phyloP scores from a whole-genome alignment of 2,113 vertebrate genomes.

The Mellivora capensis region DNA sequence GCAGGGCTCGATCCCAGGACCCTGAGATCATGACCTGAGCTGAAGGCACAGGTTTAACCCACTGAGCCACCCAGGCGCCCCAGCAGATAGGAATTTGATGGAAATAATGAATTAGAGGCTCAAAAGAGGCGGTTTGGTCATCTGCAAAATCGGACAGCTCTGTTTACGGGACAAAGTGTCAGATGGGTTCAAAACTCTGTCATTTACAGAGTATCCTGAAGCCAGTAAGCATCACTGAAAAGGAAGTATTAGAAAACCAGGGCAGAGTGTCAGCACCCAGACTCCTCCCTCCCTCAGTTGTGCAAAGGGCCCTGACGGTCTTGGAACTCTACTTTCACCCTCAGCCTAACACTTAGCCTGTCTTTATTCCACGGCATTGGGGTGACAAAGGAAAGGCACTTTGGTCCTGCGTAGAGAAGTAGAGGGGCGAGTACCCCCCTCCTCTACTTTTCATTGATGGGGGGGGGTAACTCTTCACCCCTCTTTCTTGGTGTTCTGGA shows the following conservation, averaged over 20 bases:
- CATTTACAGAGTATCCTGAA: slow-evolving; percentile 78
- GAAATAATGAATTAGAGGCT: slow-evolving; percentile 76
- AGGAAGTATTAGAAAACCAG: slow-evolving; percentile 60
- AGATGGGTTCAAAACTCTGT: slow-evolving; percentile 72
- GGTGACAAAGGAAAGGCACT: background rate
- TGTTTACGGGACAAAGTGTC: slow-evolving; percentile 42
- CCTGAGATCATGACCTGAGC: no score
- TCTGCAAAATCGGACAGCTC: slow-evolving; percentile 73
- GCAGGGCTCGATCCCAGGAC: no score
- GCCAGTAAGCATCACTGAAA: slow-evolving; percentile 75
- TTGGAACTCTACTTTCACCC: background rate
- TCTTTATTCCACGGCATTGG: background rate
- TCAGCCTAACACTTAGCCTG: background rate
- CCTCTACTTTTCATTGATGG: background rate
- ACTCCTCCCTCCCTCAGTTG: background rate
- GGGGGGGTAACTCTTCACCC: background rate
- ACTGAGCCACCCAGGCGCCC: no score
- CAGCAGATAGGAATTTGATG: slow-evolving; percentile 45
- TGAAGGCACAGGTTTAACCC: no score
- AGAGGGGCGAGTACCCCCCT: background rate
- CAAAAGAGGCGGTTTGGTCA: slow-evolving; percentile 62
- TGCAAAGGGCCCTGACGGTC: background rate
- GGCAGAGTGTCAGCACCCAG: slow-evolving; percentile 2
- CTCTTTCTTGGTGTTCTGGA: background rate
- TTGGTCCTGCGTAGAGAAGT: background rate